Conservation (phyloP, 1,140 invertebrate genomes). For the Drosophila leontia region DNA sequence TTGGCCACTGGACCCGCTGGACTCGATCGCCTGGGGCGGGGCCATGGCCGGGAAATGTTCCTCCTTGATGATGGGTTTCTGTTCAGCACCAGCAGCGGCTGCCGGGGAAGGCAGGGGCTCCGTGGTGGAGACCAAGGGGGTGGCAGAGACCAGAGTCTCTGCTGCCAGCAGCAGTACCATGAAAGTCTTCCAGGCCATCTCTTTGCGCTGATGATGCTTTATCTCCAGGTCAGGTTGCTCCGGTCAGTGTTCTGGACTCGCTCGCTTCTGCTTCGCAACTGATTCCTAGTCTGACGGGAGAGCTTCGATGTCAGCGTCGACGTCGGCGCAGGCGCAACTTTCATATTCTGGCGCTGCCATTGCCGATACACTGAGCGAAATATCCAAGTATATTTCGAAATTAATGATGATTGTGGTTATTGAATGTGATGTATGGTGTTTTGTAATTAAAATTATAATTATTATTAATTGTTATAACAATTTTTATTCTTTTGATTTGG, state of each 20-base stretch:
- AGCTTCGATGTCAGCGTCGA: constrained; percentile 50
- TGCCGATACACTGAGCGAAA: constrained; percentile 22
- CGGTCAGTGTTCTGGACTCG: constrained; percentile 70
- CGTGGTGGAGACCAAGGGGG: constrained; percentile 16
- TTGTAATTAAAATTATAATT: neutral
- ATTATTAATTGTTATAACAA: too few species aligned
- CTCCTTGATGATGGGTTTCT: constrained; percentile 31
- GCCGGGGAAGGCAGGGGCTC: constrained; percentile 2
- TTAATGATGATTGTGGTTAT: too few species aligned
- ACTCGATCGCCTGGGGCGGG: constrained; percentile 33
- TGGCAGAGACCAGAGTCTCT: constrained; percentile 8
- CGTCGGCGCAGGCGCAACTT: constrained; percentile 75
- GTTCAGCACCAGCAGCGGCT: constrained; percentile 5
- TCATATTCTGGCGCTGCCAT: constrained; percentile 65
- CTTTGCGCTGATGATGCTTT: neutral
- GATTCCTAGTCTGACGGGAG: constrained; percentile 46
- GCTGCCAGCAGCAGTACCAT: constrained; percentile 33
- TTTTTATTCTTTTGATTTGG: too few species aligned
- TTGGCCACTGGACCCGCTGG: constrained; percentile 19
- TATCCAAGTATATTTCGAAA: neutral
- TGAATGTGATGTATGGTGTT: too few species aligned
- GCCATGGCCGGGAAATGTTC: constrained; percentile 64
- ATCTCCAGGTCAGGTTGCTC: constrained; percentile 18
- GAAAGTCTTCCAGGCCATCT: constrained; percentile 65
- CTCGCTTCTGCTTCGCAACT: constrained; percentile 75